These are phyloP conservation scores for Tipula lateralis DNA, from an alignment of 2,888 invertebrate species.

Conservation along the genomic window DNA sequence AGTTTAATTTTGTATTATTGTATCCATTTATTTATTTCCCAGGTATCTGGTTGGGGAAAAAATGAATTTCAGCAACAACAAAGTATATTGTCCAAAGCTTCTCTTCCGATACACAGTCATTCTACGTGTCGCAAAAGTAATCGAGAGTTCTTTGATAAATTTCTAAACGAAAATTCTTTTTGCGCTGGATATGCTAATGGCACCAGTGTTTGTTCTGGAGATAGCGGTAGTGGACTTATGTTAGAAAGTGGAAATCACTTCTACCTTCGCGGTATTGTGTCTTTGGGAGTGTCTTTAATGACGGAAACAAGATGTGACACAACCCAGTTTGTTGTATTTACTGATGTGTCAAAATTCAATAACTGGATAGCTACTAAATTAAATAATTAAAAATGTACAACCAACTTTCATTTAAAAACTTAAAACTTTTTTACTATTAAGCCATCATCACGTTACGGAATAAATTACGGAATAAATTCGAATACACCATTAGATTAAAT, in stretches of 20 bases:
- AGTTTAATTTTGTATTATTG: neutral
- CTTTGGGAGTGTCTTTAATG: constrained; percentile 33
- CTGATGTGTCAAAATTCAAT: constrained; percentile 46
- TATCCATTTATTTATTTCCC: neutral
- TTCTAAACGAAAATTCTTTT: constrained; percentile 32
- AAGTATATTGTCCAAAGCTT: constrained; percentile 38
- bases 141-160: constrained; percentile 34
- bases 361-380: constrained; percentile 40
- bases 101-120: constrained; percentile 43
- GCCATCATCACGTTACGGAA: no score
- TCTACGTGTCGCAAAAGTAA: constrained; percentile 39
- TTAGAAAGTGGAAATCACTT: constrained; percentile 37
- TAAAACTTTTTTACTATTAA: no score
- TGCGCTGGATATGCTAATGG: constrained; percentile 36
- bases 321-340: constrained; percentile 49
- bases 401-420: neutral
- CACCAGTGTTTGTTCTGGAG: constrained; percentile 53
- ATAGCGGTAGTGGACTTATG: constrained; percentile 52
- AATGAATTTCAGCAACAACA: constrained; percentile 37
- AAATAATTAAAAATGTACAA: neutral
- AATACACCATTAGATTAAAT: no score
- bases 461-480: no score
- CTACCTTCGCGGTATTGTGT: constrained; percentile 36
- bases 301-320: constrained; percentile 49
- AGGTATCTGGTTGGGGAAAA: constrained; percentile 46